Evolutionary conservation across 1,140 invertebrate genomes (phyloP).

Genomic region (Lamellibrachia luymesi): DNA sequence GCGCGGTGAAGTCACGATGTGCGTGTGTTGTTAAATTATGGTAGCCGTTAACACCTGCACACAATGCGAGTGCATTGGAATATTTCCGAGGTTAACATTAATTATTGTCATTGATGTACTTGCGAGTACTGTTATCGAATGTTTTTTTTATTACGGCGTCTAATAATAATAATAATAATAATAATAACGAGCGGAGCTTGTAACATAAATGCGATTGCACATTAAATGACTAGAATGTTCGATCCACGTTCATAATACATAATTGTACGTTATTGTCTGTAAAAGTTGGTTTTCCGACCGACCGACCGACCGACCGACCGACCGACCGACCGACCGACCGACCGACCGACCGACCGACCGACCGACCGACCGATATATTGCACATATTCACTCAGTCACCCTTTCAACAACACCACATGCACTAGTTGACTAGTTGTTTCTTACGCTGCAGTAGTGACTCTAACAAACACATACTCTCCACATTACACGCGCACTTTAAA

Average conservation of each 20-base stretch:
- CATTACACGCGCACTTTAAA: not conserved
- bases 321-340: not conserved
- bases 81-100: not conserved
- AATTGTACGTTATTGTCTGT: not conserved
- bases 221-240: not conserved
- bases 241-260: not conserved
- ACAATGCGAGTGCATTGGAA: not conserved
- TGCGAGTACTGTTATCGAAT: not conserved
- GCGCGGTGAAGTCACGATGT: not conserved
- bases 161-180: not conserved
- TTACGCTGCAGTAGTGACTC: not conserved
- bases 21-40: not conserved
- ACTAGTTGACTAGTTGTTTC: not conserved
- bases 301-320: constrained; percentile 1
- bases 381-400: not conserved
- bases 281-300: not conserved
- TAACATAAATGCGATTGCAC: not conserved
- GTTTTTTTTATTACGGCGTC: not conserved
- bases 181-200: not conserved
- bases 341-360: not conserved
- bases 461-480: not conserved
- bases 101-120: not conserved
- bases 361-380: not conserved
- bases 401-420: not conserved
- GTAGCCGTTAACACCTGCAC: not conserved